Evolutionary conservation across 2,797 vertebrate species (phyloP).

Genomic region (Valencia hispanica): DNA sequence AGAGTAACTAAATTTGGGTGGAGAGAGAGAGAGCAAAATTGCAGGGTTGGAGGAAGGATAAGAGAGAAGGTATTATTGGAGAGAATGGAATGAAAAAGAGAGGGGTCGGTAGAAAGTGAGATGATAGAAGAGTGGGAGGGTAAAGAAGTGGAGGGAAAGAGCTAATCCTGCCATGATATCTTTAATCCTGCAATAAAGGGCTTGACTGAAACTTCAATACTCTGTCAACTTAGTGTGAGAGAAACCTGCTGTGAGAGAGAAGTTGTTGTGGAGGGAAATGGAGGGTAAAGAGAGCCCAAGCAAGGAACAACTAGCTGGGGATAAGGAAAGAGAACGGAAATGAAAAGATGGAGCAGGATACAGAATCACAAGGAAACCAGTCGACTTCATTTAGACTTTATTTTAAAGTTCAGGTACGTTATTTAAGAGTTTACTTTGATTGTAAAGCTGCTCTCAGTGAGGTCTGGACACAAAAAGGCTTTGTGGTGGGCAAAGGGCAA

Average conservation of each 20-base stretch:
- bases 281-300: constrained; percentile 11
- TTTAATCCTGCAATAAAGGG: constrained; percentile 80
- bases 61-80: constrained; percentile 55
- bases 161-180: constrained; percentile 77
- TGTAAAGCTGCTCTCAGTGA: constrained; percentile 55
- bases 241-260: constrained; percentile 54
- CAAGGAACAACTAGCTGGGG: constrained; percentile 15
- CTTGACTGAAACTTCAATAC: constrained; percentile 76
- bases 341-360: constrained; percentile 38
- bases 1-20: constrained; percentile 40
- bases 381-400: constrained; percentile 48
- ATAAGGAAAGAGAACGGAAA: constrained; percentile 17
- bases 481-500: constrained; percentile 57
- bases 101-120: constrained; percentile 44
- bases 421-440: constrained; percentile 70
- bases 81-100: constrained; percentile 57
- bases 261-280: constrained; percentile 16
- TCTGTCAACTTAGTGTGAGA: constrained; percentile 68
- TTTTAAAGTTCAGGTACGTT: constrained; percentile 52
- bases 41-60: constrained; percentile 44
- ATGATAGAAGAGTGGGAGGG: constrained; percentile 26
- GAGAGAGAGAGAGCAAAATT: constrained; percentile 44
- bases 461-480: constrained; percentile 38
- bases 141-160: constrained; percentile 41
- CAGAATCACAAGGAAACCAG: constrained; percentile 49